These are phyloP conservation scores for Parus major DNA, from an alignment of 2,113 vertebrate genomes.

Conservation along the genomic window DNA sequence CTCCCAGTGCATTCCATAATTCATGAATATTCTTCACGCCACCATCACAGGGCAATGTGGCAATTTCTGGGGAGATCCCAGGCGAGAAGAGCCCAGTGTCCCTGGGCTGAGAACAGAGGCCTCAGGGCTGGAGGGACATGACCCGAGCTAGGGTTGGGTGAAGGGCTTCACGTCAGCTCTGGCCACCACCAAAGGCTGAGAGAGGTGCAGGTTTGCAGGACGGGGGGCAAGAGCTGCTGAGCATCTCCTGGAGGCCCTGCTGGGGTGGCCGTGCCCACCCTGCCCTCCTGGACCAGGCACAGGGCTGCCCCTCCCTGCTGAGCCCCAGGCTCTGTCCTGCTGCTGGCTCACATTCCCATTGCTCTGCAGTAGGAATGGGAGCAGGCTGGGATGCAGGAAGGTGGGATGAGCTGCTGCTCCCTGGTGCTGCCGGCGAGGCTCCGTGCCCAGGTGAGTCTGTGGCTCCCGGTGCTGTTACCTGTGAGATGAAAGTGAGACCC, in stretches of 20 bases:
- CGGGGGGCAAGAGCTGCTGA: background rate
- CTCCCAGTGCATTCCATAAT: background rate
- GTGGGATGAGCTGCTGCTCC: background rate
- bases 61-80: background rate
- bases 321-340: background rate
- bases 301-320: background rate
- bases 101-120: background rate
- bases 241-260: too few relatives aligned
- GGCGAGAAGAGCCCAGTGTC: background rate
- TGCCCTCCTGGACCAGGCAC: background rate
- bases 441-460: background rate
- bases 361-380: rapidly evolving
- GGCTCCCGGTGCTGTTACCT: too few relatives aligned
- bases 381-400: background rate
- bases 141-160: background rate
- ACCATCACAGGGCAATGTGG: background rate
- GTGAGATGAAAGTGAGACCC: background rate
- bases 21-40: background rate
- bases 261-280: rapidly evolving
- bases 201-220: background rate
- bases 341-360: background rate
- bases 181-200: background rate
- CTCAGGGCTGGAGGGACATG: background rate
- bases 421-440: background rate
- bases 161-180: background rate